Conservation (phyloP, 2,797 vertebrate genomes). For the Harpagifer antarcticus region DNA sequence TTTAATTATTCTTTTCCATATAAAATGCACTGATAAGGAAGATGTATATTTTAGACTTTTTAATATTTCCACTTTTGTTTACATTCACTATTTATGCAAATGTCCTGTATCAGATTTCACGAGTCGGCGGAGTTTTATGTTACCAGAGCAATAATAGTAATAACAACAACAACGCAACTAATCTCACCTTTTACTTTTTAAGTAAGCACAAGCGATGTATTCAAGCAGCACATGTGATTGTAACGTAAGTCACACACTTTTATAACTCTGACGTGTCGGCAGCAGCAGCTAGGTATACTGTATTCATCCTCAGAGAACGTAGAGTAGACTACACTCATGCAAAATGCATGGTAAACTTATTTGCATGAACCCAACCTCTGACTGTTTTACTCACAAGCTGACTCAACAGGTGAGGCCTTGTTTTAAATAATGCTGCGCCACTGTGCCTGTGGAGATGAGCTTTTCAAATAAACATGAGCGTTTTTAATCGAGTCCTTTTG, state of each 20-base stretch:
- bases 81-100: slow-evolving; percentile 70
- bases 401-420: slow-evolving; percentile 25
- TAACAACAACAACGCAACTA: slow-evolving; percentile 24
- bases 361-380: slow-evolving; percentile 62
- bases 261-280: slow-evolving; percentile 30
- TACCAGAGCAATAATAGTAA: slow-evolving; percentile 75
- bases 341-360: slow-evolving; percentile 63
- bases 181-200: slow-evolving; percentile 48
- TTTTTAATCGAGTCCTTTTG: slow-evolving; percentile 40
- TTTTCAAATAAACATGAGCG: slow-evolving; percentile 63
- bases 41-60: slow-evolving; percentile 45
- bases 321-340: slow-evolving; percentile 7
- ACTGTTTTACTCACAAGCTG: slow-evolving; percentile 39
- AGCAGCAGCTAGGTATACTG: slow-evolving; percentile 23
- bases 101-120: slow-evolving; percentile 51
- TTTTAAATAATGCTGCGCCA: slow-evolving; percentile 54
- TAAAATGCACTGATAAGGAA: slow-evolving; percentile 58
- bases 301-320: slow-evolving; percentile 56
- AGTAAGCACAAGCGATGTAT: slow-evolving; percentile 65
- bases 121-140: slow-evolving; percentile 35
- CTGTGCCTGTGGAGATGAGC: slow-evolving; percentile 68
- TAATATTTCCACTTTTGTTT: slow-evolving; percentile 67
- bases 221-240: slow-evolving; percentile 51
- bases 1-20: slow-evolving; percentile 65
- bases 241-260: slow-evolving; percentile 30